Conservation (phyloP, 2,797 vertebrate genomes). For the Pogonophryne albipinna region DNA sequence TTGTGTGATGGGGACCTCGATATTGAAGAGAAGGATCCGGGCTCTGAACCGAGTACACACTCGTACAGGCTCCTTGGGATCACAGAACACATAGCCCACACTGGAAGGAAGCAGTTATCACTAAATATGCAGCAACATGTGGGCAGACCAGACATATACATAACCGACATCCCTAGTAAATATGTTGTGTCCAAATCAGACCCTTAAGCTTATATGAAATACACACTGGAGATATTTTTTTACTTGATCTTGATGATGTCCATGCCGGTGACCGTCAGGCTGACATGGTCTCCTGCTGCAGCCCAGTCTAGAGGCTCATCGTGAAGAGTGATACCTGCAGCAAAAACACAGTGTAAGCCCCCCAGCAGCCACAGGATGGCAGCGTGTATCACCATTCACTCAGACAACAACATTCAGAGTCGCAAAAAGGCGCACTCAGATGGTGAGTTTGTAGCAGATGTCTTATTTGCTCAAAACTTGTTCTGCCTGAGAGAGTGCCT, state of each 20-base stretch:
- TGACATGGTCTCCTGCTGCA: slow-evolving; percentile 97
- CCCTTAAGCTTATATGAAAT: background rate
- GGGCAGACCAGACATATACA: background rate
- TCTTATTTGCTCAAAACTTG: background rate
- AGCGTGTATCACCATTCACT: slow-evolving; percentile 24
- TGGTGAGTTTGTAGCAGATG: background rate
- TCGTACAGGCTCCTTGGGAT: slow-evolving; percentile 93
- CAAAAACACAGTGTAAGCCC: slow-evolving; percentile 28
- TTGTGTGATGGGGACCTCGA: slow-evolving; percentile 95
- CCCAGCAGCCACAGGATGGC: slow-evolving; percentile 66
- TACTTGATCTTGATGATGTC: slow-evolving; percentile 99
- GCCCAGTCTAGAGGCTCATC: slow-evolving; percentile 97
- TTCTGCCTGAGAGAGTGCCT: background rate
- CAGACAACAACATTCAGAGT: background rate
- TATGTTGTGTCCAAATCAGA: background rate
- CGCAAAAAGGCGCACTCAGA: background rate
- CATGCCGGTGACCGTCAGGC: slow-evolving; percentile 97
- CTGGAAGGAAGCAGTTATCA: slow-evolving; percentile 73
- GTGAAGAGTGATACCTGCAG: slow-evolving; percentile 94
- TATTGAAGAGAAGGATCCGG: slow-evolving; percentile 95
- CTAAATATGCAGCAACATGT: background rate
- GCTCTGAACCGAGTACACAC: slow-evolving; percentile 94
- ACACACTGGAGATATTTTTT: slow-evolving; percentile 26
- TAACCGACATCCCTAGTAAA: background rate
- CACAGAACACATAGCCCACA: slow-evolving; percentile 95